These are phyloP conservation scores for Drosophila putrida DNA, from an alignment of 2,888 invertebrate genomes.

Conservation along the genomic window DNA sequence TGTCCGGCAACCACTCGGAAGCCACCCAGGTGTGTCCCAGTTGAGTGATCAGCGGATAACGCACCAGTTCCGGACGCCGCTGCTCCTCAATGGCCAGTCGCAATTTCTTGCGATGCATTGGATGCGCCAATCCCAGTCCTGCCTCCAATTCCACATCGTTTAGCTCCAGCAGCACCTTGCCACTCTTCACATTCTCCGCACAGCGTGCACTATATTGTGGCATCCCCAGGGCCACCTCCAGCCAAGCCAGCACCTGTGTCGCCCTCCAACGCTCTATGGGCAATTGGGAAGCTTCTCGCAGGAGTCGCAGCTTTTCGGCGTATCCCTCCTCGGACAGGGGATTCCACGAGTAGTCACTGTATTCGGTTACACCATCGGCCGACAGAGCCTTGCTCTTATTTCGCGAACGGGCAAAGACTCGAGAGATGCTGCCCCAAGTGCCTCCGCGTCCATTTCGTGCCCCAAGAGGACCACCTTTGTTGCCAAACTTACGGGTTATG, in stretches of 20 bases:
- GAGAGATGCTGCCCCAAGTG: constrained; percentile 95
- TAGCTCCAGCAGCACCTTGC: constrained; percentile 96
- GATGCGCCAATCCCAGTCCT: constrained; percentile 95
- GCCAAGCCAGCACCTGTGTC: constrained; percentile 96
- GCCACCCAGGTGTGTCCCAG: constrained; percentile 97
- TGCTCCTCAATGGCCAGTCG: constrained; percentile 97
- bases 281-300: constrained; percentile 93
- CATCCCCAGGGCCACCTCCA: constrained; percentile 97
- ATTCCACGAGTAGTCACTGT: constrained; percentile 85
- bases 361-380: constrained; percentile 87
- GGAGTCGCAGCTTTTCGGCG: constrained; percentile 85
- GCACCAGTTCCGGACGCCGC: constrained; percentile 93
- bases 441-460: constrained; percentile 89
- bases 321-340: constrained; percentile 85
- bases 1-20: constrained; percentile 96
- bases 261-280: constrained; percentile 97
- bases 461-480: constrained; percentile 84
- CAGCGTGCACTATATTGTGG: constrained; percentile 96
- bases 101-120: constrained; percentile 96
- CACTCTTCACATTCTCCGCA: constrained; percentile 97
- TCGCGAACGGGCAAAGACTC: constrained; percentile 94
- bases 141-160: constrained; percentile 96
- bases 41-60: constrained; percentile 94
- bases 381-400: constrained; percentile 90
- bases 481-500: constrained; percentile 85